Base-by-base conservation (phyloP, 2,888 invertebrate genomes). In the Ypsolopha scabrella region DNA sequence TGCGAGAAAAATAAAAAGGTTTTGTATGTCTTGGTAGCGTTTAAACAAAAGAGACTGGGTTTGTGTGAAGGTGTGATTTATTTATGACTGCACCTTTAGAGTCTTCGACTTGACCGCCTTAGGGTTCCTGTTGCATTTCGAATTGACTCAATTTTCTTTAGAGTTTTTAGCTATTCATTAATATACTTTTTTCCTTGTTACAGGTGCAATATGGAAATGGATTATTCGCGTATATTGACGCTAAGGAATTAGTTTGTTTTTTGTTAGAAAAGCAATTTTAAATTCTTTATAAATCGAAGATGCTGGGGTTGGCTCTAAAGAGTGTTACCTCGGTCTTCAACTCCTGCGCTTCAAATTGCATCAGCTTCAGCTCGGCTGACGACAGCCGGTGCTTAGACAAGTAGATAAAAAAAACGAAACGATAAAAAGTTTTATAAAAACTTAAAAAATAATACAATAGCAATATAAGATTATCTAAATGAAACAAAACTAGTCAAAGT, bases 11-110 rank as follows among this genome's bases (percentile, higher is more conserved):
- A 80, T 76, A 75, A 72, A 52, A 72, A 74, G 75, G 77, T 80
- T 82, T 76, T 80, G 75, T 78, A 71, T 70, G 72, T 68, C 71
- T 72, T 85, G 80, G 85, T 83, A 85, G 85, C 83, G 70, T 76
- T 83, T 86, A 86, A 86, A 86, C 83, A 85, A 85, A 79, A 79
- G 79, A 72, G 68, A 58, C 73, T 69, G 64, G 70, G 66, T 61
- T 75, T 70, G 74, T 75, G 80, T 75, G 75, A 77, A 85, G 82
- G 85, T 82, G 85, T 82, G 86, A 85, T 85, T 85, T 86, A 85
- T 86, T 86, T 85, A 86, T 68, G 81, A 73, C 83, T 72, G 63
- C 67, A 70, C 74, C 73, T 73, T 70, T 65, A 75, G 70, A 76
- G 73, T 65, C 72, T 70, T 69, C 65, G 24, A 67, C 72, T 76